A percentile compares a stretch with the other conserved stretches of the same genome.
Conservation (phyloP, 2,113 vertebrate genomes). For the Dasyurus viverrinus region DNA sequence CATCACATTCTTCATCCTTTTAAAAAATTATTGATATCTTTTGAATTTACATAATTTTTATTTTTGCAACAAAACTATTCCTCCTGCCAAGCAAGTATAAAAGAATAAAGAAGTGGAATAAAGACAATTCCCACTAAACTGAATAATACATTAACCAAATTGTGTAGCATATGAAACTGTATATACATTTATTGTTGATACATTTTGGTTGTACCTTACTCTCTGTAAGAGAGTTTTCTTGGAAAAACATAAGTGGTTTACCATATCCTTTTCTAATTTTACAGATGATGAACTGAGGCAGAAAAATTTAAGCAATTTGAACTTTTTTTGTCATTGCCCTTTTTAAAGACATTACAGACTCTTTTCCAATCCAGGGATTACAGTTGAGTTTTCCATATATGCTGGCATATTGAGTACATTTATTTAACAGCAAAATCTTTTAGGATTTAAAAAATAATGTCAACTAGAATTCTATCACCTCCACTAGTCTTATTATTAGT, state of each 20-base stretch:
- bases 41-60: neutral
- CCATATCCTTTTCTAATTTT: neutral
- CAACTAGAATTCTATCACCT: neutral
- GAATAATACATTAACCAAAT: neutral
- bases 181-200: neutral
- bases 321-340: neutral
- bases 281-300: neutral
- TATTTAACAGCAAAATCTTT: neutral
- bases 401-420: neutral
- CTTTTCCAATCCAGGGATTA: neutral
- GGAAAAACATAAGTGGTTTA: neutral
- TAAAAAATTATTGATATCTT: neutral
- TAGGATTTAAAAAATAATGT: neutral
- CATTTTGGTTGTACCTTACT: no score
- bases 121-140: neutral
- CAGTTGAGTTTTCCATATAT: neutral
- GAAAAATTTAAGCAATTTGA: neutral
- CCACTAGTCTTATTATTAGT: neutral
- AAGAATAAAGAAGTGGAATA: neutral
- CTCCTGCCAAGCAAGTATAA: neutral
- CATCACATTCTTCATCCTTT: constrained; percentile 17
- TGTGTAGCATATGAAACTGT: neutral
- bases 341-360: neutral
- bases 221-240: neutral
- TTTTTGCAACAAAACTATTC: neutral